Evolutionary conservation across 2,113 vertebrate genomes (phyloP).

Genomic region (Columba janthina): DNA sequence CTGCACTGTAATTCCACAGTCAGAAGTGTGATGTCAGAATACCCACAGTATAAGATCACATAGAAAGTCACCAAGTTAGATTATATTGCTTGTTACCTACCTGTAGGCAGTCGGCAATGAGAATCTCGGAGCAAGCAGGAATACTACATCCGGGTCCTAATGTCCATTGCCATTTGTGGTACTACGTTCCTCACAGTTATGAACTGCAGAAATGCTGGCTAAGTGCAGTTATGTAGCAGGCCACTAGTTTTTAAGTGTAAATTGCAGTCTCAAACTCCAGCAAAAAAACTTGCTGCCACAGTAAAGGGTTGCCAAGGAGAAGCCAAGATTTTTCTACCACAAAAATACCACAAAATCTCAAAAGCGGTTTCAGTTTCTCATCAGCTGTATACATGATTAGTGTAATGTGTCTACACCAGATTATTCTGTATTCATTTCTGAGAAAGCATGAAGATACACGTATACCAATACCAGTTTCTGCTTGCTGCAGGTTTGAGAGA

Average conservation of each 20-base stretch:
- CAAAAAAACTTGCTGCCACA: slow-evolving; percentile 78
- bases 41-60: slow-evolving; percentile 83
- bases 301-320: slow-evolving; percentile 78
- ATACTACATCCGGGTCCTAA: slow-evolving; percentile 99
- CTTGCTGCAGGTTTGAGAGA: slow-evolving; percentile 23
- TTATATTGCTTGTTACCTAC: slow-evolving; percentile 95
- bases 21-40: slow-evolving; percentile 97
- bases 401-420: slow-evolving; percentile 62
- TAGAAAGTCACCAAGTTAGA: slow-evolving; percentile 87
- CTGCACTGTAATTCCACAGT: slow-evolving; percentile 97
- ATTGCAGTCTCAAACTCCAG: slow-evolving; percentile 81
- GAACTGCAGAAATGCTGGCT: slow-evolving; percentile 97
- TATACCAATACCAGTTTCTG: slow-evolving; percentile 35
- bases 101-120: slow-evolving; percentile 95
- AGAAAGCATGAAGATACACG: slow-evolving; percentile 43
- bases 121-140: slow-evolving; percentile 96
- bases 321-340: slow-evolving; percentile 79
- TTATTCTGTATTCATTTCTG: slow-evolving; percentile 38
- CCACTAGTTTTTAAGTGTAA: slow-evolving; percentile 82
- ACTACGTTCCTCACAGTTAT: slow-evolving; percentile 99
- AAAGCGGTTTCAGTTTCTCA: slow-evolving; percentile 75
- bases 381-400: slow-evolving; percentile 67
- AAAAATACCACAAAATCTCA: slow-evolving; percentile 82
- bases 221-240: slow-evolving; percentile 88
- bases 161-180: slow-evolving; percentile 99